Base-by-base conservation (phyloP, 2,797 vertebrate genomes). In the Coendou prehensilis region DNA sequence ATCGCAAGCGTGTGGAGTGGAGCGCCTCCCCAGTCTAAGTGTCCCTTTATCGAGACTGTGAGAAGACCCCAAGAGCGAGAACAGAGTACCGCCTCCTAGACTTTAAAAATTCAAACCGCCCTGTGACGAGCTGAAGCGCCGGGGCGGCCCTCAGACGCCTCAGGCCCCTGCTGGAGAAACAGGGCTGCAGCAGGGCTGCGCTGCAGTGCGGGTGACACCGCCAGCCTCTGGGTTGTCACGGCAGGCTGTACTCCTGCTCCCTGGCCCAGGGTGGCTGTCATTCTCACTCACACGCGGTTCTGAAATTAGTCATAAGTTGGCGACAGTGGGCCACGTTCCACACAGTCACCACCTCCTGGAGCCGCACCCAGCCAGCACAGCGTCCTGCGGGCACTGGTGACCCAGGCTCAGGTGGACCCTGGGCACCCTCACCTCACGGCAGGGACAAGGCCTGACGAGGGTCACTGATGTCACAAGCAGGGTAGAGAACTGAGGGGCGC, bases 31-130 rank as follows among this genome's bases (percentile, higher is more conserved):
- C 15, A 2, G 2, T 61, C 23, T 17, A 2, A 17, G 52, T 52
- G 28, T 22, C 52, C 64, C 64, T 95, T 47, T n/a, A 88, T 33
- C 37, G 45, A 75, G 56, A 84, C 47, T 26, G 20, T 61, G 45
- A n/a, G 45, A 75, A 95, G 59, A 73, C 78, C 93, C 80, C 84
- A 81, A 97, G 95, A 95, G 75, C 17, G 26, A 73, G 54, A 76
- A 52, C 28, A 50, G 88, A 92, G 71, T 18, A 17, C 30, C 78
- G 26, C 33, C 28, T 81, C 41, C 82, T 50, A 82, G 75, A 50
- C 22, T 78, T 82, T 4, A 80, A 81, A 93, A 26, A 37, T 41
- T 28, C 26, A 59, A 17, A 64, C n/a, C 87, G 71, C 87, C 61
- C 41, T 89, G 73, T 4, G 82, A 56, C 47, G 41, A 71, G 37